A percentile compares a stretch with the other conserved stretches of the same genome.
Evolutionary conservation across 2,113 vertebrate species (phyloP).

Genomic region (Capreolus pygargus): DNA sequence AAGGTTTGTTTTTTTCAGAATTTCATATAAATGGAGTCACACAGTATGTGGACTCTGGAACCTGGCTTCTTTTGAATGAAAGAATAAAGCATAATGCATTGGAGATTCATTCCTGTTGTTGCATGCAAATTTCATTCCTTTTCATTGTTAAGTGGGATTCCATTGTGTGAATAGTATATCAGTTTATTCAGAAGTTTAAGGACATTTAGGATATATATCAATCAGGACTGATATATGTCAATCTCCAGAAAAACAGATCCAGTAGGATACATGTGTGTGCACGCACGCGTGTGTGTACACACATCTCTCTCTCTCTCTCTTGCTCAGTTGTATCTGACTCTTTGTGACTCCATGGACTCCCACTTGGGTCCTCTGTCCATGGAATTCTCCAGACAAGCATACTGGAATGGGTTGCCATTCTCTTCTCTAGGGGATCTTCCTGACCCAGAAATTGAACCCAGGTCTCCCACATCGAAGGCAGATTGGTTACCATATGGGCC

Average conservation of each 20-base stretch:
- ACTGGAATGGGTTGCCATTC: not conserved
- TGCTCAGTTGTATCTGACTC: not conserved
- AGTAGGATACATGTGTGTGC: not conserved
- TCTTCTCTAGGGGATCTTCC: not conserved
- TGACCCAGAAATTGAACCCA: not conserved
- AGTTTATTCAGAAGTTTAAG: not conserved
- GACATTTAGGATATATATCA: not conserved
- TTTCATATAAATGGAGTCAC: not conserved
- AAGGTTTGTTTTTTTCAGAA: not conserved
- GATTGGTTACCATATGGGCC: not conserved
- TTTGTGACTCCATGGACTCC: not conserved
- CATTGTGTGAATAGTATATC: not conserved
- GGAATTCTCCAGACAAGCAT: not conserved
- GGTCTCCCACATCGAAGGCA: not conserved
- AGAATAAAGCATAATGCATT: not conserved
- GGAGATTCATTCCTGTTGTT: not conserved
- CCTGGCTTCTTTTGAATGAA: not conserved
- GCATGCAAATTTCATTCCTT: not conserved
- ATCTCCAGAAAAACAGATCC: not conserved
- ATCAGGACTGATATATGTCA: not conserved
- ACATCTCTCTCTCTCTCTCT: not conserved
- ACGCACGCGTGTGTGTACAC: not conserved
- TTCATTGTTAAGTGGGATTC: not conserved
- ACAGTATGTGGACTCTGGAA: not conserved
- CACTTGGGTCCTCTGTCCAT: not conserved